Conservation (phyloP, 2,888 invertebrate species). For the Silvanus unidentatus region DNA sequence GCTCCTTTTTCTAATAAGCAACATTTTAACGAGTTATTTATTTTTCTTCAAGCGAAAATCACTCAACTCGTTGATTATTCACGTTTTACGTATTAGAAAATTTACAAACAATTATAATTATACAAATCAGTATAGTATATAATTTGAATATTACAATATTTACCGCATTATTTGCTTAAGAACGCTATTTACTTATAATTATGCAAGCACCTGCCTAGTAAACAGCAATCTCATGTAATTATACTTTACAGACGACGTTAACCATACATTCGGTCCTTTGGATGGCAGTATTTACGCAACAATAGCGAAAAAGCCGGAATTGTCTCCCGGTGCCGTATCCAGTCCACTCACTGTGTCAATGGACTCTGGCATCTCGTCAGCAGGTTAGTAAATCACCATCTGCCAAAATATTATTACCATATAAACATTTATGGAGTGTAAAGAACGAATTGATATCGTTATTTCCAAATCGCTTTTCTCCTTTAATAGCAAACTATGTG, state of each 20-base stretch:
- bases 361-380: constrained; percentile 85
- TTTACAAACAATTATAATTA: background rate
- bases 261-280: constrained; percentile 76
- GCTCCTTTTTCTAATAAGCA: no score
- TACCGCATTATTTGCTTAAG: no score
- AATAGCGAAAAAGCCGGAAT: constrained; percentile 49
- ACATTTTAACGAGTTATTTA: no score
- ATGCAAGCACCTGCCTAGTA: no score
- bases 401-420: no score
- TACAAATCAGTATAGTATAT: no score
- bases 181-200: no score
- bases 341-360: constrained; percentile 80
- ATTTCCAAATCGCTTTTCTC: background rate
- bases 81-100: background rate
- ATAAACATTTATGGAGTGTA: no score
- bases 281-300: constrained; percentile 89
- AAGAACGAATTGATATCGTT: no score
- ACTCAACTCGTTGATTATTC: background rate
- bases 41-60: no score
- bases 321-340: constrained; percentile 52
- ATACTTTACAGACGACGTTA: constrained; percentile 54
- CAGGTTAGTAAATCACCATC: constrained; percentile 45
- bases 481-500: background rate
- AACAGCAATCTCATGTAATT: background rate
- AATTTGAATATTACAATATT: background rate